Evolutionary conservation across 2,797 vertebrate species (phyloP), one percentile per base, ranked within the genome.

Genomic region (Pantherophis vulpinus): DNA sequence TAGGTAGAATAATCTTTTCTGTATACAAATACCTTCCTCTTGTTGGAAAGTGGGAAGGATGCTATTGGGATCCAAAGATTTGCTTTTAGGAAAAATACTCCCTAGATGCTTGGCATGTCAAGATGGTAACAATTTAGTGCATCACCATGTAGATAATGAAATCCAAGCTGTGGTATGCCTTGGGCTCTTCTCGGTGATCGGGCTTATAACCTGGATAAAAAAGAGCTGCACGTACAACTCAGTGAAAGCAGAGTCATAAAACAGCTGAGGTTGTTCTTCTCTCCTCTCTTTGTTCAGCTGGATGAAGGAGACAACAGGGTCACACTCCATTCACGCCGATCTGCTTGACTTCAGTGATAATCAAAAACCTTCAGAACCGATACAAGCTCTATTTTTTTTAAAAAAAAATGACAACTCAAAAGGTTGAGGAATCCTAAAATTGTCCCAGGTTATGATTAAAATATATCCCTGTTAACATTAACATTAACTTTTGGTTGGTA

Each of bases 341-440:
- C 2, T 88, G 7, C 91, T 54, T 94, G 18, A 16, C 94, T 92
- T 74, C 92, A 8, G 89, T 94, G 91, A n/a, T 88, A 83, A 90
- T 3, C 25, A 86, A 42, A 83, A 23, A 61, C 66, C 18, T 83
- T 93, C 55, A 56, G 59, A 94, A 94, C 83, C 74, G 0, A 88
- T 37, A 37, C n/a, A 32, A n/a, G n/a, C 5, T 37, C 66, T n/a
- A 29, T 70, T 70, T 70, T 29, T 23, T 59, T 37, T 37, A 37
- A 32, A 70, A 54, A 54, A 32, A 70, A 54, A 54, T 66, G 88
- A 66, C 16, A 54, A 20, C 54, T 91, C 61, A 66, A 12, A 63
- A 91, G 37, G 37, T 3, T 91, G 89, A 59, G 70, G 11, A 94
- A 70, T n/a, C 5, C 14, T 54, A 47, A 47, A 51, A 27, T 63